These are phyloP conservation scores for Aphidius gifuensis DNA, from an alignment of 1,140 invertebrate genomes.

Conservation along the genomic window DNA sequence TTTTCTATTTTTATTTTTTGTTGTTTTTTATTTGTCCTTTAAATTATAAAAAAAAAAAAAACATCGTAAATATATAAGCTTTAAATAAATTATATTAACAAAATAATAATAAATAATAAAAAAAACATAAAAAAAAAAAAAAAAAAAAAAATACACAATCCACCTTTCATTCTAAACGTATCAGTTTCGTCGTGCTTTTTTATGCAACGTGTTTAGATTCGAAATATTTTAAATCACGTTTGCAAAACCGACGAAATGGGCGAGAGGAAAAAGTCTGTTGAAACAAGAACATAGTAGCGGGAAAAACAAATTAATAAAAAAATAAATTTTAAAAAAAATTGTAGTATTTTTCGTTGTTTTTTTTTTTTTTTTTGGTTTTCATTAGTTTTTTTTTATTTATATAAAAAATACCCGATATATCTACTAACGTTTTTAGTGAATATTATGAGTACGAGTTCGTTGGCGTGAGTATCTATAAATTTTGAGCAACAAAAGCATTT, in stretches of 20 bases:
- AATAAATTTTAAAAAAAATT: background rate
- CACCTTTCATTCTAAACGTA: slow-evolving; percentile 23
- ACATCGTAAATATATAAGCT: background rate
- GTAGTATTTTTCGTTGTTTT: no score
- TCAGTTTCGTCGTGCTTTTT: slow-evolving; percentile 20
- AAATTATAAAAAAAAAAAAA: slow-evolving; percentile 1
- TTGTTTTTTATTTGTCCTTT: background rate
- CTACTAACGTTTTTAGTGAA: slow-evolving; percentile 23
- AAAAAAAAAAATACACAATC: no score
- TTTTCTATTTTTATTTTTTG: no score
- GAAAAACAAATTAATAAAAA: slow-evolving; percentile 1
- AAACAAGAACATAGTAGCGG: slow-evolving; percentile 21
- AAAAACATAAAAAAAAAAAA: no score
- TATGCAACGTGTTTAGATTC: slow-evolving; percentile 4
- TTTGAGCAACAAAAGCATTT: background rate
- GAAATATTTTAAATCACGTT: background rate
- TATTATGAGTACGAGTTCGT: slow-evolving; percentile 15
- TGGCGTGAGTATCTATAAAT: slow-evolving; percentile 9
- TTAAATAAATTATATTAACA: slow-evolving; percentile 1
- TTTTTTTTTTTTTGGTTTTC: no score
- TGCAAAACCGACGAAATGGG: slow-evolving; percentile 23
- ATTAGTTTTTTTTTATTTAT: background rate
- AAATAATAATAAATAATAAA: slow-evolving; percentile 10
- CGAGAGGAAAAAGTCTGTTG: slow-evolving; percentile 28
- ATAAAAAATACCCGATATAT: slow-evolving; percentile 8